These are phyloP conservation scores for Conchocele bisecta DNA, from an alignment of 2,888 invertebrate species.

Conservation along the genomic window DNA sequence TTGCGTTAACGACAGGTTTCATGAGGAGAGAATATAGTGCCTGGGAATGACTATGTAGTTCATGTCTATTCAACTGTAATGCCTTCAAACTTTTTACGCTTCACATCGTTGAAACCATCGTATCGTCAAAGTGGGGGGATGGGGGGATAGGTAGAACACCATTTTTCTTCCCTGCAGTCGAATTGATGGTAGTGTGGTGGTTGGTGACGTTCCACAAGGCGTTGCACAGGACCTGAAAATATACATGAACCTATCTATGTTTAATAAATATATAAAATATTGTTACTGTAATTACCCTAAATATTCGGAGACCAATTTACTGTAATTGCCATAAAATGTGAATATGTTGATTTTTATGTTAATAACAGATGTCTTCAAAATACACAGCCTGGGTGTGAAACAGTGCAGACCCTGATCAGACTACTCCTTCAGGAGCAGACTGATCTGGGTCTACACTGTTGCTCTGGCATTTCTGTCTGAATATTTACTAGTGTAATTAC, in stretches of 20 bases:
- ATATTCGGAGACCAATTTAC: too few relatives aligned
- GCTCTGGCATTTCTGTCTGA: too few relatives aligned
- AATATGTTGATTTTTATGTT: too few relatives aligned
- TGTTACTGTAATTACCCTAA: too few relatives aligned
- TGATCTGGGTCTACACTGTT: too few relatives aligned
- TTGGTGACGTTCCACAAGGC: background rate
- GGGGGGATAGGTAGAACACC: background rate
- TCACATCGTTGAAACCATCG: background rate
- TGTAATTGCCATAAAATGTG: too few relatives aligned
- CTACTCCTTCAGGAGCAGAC: too few relatives aligned
- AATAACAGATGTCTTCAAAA: too few relatives aligned
- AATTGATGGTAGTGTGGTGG: constrained; percentile 1
- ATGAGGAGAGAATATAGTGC: constrained; percentile 2
- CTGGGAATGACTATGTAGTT: background rate
- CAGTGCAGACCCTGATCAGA: too few relatives aligned
- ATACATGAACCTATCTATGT: background rate
- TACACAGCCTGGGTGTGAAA: too few relatives aligned
- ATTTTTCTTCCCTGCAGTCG: background rate
- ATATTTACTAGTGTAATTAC: too few relatives aligned
- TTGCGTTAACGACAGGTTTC: background rate
- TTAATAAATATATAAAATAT: background rate
- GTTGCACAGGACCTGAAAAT: background rate
- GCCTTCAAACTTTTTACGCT: background rate
- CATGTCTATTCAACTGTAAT: background rate
- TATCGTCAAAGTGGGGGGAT: background rate